phyloP scores from a whole-genome alignment of 2,888 invertebrate species.

The Mamestra brassicae region DNA sequence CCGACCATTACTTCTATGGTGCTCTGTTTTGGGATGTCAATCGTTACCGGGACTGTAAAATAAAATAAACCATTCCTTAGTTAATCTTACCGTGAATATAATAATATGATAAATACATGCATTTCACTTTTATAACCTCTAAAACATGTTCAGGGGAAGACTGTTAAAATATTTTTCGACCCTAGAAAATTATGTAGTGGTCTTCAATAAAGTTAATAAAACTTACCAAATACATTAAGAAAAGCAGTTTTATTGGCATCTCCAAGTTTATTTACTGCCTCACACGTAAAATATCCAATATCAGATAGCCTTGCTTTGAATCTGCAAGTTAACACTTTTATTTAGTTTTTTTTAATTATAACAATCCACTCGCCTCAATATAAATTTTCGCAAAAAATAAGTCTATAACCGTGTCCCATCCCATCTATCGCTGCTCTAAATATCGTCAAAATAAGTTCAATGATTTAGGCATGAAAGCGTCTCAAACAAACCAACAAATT shows the following conservation, averaged over 20 bases:
- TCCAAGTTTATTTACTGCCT: conserved; percentile 70
- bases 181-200: neutral
- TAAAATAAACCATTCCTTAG: neutral
- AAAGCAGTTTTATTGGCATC: conserved; percentile 54
- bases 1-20: conserved; percentile 64
- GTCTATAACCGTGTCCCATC: too few species aligned
- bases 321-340: conserved; percentile 53
- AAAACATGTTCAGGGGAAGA: neutral
- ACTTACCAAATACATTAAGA: conserved; percentile 71
- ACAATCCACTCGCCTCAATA: neutral
- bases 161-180: neutral
- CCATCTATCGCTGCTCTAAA: too few species aligned
- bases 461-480: too few species aligned
- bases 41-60: conserved; percentile 49
- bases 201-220: neutral
- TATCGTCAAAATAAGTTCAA: too few species aligned
- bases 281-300: conserved; percentile 71
- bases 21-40: conserved; percentile 60
- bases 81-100: neutral
- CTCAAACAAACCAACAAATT: too few species aligned
- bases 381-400: too few species aligned
- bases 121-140: neutral
- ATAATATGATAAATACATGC: neutral
- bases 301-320: conserved; percentile 50
- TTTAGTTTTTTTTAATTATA: too few species aligned